Base-by-base conservation (phyloP, 2,113 vertebrate genomes). In the Notarius quadriscutis region DNA sequence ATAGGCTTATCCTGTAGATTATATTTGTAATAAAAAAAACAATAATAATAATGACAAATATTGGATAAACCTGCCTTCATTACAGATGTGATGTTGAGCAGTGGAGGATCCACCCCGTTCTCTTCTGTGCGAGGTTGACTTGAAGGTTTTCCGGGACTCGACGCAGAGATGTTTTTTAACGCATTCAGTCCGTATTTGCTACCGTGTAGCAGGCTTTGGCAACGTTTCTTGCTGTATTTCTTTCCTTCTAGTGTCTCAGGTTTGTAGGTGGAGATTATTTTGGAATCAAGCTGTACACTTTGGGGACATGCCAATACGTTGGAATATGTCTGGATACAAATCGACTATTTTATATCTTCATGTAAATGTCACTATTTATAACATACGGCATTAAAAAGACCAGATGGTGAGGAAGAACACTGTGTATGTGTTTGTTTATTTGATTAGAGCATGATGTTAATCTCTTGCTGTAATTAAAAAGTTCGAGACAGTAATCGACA, bases 291-390 rank as follows among this genome's bases (percentile, higher is more conserved):
- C 95, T 96, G 95, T 95, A 95, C 74, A 94, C 95, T 96, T 96
- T 94, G 94, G 95, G 93, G 91, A 93, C 94, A 95, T 92, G 0
- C 50, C 57, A 77, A 93, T 93, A 88, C 91, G 91, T 92, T 95
- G 93, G 92, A 94, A 96, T 94, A 94, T 87, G 93, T 93, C 84
- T 79, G 84, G 91, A 93, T 95, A 95, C 92, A 90, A 62, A 95
- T 94, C 91, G 94, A 96, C 93, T 96, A 97, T 98, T 98, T 99
- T 90, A 84, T 90, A 90, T 99, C 92, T 96, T 96, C 93, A 88
- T 98, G 96, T 98, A 96, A 94, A 97, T 94, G 93, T 94, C 89
- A 95, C 92, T 96, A 97, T 98, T 99, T 98, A 96, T 97, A 96
- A 96, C 94, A 93, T 95, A 93, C 91, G 93, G 93, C 88, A 96